Conservation (phyloP, 2,113 vertebrate genomes). For the Merops nubicus region DNA sequence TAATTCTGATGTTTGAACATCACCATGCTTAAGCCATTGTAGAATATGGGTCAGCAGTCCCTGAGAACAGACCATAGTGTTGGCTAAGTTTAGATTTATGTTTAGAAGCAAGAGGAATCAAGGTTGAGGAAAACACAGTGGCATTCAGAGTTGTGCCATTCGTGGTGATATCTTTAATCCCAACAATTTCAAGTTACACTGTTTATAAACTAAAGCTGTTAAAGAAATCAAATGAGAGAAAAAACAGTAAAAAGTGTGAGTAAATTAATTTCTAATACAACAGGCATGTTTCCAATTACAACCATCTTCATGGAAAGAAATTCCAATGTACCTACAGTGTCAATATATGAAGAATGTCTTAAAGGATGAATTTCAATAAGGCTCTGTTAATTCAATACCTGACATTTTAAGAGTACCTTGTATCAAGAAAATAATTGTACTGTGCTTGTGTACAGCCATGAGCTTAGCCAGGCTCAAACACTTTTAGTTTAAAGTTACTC, state of each 20-base stretch:
- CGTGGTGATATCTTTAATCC: too few relatives aligned
- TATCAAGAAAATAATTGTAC: neutral
- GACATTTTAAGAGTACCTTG: conserved; percentile 25
- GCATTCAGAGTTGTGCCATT: neutral
- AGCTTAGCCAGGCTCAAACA: neutral
- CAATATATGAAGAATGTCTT: neutral
- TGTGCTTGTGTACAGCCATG: neutral
- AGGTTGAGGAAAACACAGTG: neutral
- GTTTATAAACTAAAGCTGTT: neutral
- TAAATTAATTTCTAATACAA: conserved; percentile 29
- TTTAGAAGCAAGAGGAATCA: neutral
- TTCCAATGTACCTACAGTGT: neutral
- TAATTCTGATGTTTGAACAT: neutral
- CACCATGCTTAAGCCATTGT: neutral
- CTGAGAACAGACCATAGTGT: neutral
- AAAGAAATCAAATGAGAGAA: neutral
- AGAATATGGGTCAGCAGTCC: neutral
- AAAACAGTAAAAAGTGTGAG: neutral
- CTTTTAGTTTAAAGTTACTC: neutral
- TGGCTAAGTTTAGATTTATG: neutral
- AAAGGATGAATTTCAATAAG: neutral
- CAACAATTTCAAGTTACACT: neutral
- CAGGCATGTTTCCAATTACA: conserved; percentile 46
- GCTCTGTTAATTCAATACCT: conserved; percentile 27
- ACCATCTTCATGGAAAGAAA: conserved; percentile 23